Percentiles rank a stretch among this genome's conserved stretches.
These are phyloP conservation scores for Ophioninae sp. DNA, from an alignment of 2,888 invertebrate genomes.

Conservation along the genomic window DNA sequence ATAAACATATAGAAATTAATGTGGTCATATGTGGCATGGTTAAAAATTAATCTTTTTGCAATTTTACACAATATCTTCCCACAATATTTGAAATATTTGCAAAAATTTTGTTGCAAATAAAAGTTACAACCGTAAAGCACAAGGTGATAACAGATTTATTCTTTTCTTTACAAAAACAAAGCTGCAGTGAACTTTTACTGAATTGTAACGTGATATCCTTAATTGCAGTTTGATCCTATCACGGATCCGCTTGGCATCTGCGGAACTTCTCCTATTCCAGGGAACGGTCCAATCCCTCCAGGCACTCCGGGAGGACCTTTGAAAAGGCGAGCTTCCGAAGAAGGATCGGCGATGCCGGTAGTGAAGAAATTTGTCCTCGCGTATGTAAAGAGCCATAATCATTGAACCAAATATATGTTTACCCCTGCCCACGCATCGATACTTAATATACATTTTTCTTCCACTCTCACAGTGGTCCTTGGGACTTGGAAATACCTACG, in stretches of 20 bases:
- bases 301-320: conserved; percentile 82
- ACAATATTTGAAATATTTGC: not conserved
- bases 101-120: not conserved
- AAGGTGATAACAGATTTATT: not conserved
- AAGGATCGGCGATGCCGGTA: conserved; percentile 87
- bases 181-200: not conserved
- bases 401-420: not conserved
- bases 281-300: conserved; percentile 79
- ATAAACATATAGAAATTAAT: no score
- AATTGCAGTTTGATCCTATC: conserved; percentile 90
- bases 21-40: no score
- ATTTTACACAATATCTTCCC: no score
- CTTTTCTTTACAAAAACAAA: no score
- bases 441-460: not conserved
- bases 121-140: not conserved
- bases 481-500: conserved; percentile 96
- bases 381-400: conserved; percentile 77
- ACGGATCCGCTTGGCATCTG: conserved; percentile 95
- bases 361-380: conserved; percentile 93
- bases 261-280: conserved; percentile 78
- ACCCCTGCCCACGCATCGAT: not conserved
- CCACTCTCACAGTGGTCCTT: conserved; percentile 86
- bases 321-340: conserved; percentile 91
- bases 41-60: no score
- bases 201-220: not conserved